Conservation (phyloP, 2,888 invertebrate species). For the Dioctria rufipes region DNA sequence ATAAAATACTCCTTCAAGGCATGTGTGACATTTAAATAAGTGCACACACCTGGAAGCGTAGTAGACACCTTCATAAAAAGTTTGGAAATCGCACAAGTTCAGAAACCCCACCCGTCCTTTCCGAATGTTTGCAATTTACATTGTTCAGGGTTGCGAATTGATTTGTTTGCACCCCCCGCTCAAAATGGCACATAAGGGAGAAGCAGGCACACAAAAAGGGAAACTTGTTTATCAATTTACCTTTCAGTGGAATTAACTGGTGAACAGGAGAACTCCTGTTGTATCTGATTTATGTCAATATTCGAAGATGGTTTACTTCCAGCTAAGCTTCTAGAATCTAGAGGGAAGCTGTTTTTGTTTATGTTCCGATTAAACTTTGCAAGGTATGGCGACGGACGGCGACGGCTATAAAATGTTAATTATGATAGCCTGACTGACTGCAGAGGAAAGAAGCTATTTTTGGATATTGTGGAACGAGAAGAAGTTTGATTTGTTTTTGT, state of each 20-base stretch:
- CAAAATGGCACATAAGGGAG: no score
- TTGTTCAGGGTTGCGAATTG: slow-evolving; percentile 49
- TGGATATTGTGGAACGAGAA: no score
- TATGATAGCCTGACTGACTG: not conserved
- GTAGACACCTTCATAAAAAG: slow-evolving; percentile 30
- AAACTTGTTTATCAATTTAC: slow-evolving; percentile 48
- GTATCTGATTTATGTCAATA: slow-evolving; percentile 40
- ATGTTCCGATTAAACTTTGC: not conserved
- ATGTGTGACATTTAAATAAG: slow-evolving; percentile 50
- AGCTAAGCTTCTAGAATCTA: not conserved
- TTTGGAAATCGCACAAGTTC: slow-evolving; percentile 11
- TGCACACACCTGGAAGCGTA: slow-evolving; percentile 29
- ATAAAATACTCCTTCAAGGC: slow-evolving; percentile 32
- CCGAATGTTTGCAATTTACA: slow-evolving; percentile 46
- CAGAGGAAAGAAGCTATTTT: no score
- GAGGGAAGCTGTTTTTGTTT: not conserved
- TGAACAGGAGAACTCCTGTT: slow-evolving; percentile 18
- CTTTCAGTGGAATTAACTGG: slow-evolving; percentile 41
- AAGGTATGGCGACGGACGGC: not conserved
- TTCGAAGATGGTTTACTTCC: slow-evolving; percentile 28
- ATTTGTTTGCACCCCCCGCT: slow-evolving; percentile 32
- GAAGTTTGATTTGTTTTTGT: no score
- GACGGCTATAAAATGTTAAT: not conserved
- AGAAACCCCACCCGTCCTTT: not conserved
- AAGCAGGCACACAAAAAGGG: not conserved